Conservation (phyloP, 1,140 invertebrate species). For the Teleopsis dalmanni region DNA sequence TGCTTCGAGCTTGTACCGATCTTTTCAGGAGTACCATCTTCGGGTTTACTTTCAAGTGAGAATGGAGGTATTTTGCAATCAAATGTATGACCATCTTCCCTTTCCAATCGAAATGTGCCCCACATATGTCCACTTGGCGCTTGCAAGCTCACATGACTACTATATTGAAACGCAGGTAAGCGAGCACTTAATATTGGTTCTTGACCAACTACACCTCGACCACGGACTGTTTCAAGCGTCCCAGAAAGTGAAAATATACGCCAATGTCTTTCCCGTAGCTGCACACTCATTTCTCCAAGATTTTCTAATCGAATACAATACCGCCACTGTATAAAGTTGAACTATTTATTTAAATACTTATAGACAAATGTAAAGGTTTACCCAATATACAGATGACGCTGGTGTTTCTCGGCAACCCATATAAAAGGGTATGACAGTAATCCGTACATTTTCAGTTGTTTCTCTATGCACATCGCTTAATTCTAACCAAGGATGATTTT, state of each 20-base stretch:
- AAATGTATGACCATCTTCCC: conserved; percentile 91
- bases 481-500: conserved; percentile 95
- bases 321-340: conserved; percentile 65
- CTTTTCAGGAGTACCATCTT: too few species aligned
- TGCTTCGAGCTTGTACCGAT: too few species aligned
- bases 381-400: conserved; percentile 86
- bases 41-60: conserved; percentile 86
- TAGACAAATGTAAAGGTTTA: conserved; percentile 41
- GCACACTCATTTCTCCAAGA: conserved; percentile 78
- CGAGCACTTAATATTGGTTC: conserved; percentile 83
- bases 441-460: conserved; percentile 89
- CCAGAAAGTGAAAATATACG: conserved; percentile 91
- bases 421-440: conserved; percentile 97
- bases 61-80: conserved; percentile 95
- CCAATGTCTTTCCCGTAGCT: conserved; percentile 92
- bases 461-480: conserved; percentile 96
- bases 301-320: conserved; percentile 96
- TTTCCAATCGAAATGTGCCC: conserved; percentile 95
- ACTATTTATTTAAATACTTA: not conserved
- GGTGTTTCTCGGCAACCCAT: conserved; percentile 72
- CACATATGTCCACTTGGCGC: conserved; percentile 98
- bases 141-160: conserved; percentile 91
- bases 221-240: conserved; percentile 88
- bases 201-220: conserved; percentile 89
- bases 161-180: conserved; percentile 94